Percentiles rank a stretch among this genome's conserved stretches.
Conservation (phyloP, 2,797 vertebrate species). For the Rhynchonycteris naso region DNA sequence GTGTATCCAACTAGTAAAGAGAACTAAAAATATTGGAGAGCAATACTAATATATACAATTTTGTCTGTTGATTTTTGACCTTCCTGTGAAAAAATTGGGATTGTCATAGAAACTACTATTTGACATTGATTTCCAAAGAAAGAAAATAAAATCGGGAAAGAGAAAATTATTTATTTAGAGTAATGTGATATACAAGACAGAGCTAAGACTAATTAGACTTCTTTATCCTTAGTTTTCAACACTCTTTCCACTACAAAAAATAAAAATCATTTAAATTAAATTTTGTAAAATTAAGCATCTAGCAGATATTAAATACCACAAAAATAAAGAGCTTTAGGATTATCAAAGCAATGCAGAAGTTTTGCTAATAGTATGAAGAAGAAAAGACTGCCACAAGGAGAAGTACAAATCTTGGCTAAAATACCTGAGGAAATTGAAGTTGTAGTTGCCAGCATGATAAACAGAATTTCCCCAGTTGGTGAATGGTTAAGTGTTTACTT, state of each 20-base stretch:
- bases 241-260: neutral
- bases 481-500: neutral
- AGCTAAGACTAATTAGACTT: neutral
- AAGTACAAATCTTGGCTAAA: neutral
- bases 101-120: neutral
- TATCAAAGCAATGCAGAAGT: neutral
- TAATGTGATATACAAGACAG: neutral
- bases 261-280: neutral
- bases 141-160: neutral
- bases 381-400: neutral
- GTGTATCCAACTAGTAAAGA: neutral
- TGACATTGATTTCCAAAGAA: neutral
- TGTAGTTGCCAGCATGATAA: neutral
- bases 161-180: neutral
- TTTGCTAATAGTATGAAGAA: neutral
- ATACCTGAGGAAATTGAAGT: neutral
- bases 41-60: neutral
- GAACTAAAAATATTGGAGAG: neutral
- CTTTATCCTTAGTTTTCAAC: neutral
- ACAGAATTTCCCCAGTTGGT: neutral
- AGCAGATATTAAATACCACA: neutral
- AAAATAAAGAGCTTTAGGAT: neutral
- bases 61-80: neutral
- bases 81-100: neutral
- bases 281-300: neutral